Percentiles rank a stretch among this genome's conserved stretches.
These are phyloP conservation scores for Grus americana DNA, from an alignment of 2,113 vertebrate species.

Conservation along the genomic window DNA sequence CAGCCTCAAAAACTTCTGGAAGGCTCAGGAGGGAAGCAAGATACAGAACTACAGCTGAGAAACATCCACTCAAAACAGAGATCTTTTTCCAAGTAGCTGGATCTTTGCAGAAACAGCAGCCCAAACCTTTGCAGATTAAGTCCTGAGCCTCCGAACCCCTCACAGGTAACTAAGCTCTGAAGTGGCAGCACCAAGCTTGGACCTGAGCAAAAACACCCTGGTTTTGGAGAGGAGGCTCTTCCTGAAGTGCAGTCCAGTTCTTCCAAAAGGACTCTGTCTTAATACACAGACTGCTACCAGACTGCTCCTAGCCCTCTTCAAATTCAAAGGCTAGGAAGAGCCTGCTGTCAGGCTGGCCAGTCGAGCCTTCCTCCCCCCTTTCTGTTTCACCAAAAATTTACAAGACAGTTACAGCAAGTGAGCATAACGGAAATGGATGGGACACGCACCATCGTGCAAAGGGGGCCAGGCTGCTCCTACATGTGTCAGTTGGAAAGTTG, in stretches of 20 bases:
- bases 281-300: background rate
- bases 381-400: background rate
- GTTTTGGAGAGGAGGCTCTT: background rate
- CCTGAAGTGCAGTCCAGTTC: background rate
- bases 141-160: background rate
- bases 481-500: background rate
- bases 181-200: background rate
- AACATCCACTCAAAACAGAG: background rate
- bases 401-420: background rate
- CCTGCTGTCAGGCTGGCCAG: background rate
- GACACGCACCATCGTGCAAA: rapidly evolving
- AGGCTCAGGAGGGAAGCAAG: background rate
- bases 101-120: background rate
- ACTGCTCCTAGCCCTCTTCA: background rate
- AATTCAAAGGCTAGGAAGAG: background rate
- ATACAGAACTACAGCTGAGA: background rate
- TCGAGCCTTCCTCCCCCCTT: background rate
- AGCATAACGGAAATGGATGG: rapidly evolving
- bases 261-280: background rate
- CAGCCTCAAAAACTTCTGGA: background rate
- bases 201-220: background rate
- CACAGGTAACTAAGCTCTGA: background rate
- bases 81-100: background rate
- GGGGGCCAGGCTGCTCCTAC: background rate
- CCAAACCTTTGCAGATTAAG: background rate